Percentiles rank a stretch among this genome's conserved stretches.
Conservation (phyloP, 2,113 vertebrate species). For the Coptodon bakossiorum region DNA sequence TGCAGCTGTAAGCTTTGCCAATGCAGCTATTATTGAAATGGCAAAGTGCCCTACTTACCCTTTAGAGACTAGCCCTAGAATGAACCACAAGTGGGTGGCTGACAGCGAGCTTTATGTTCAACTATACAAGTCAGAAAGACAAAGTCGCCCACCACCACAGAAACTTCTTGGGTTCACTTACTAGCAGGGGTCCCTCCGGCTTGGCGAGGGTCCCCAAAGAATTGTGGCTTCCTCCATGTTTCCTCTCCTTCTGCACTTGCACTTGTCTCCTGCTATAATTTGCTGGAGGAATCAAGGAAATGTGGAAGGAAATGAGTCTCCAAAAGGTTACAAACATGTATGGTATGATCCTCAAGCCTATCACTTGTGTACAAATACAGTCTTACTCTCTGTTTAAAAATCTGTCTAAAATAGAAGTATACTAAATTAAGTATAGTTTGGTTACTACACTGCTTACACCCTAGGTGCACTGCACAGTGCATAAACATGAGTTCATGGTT, state of each 20-base stretch:
- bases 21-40: conserved; percentile 39
- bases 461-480: not conserved
- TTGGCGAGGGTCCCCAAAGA: not conserved
- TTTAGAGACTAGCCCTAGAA: conserved; percentile 8
- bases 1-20: conserved; percentile 24
- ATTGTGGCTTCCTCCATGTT: not conserved
- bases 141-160: not conserved
- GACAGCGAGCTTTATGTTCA: not conserved
- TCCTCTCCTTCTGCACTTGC: not conserved
- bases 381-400: not conserved
- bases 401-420: not conserved
- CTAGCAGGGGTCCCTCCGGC: not conserved
- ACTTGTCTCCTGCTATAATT: not conserved
- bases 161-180: not conserved
- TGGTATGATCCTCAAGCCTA: not conserved
- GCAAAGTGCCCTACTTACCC: conserved; percentile 19
- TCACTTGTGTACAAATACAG: not conserved
- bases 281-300: not conserved
- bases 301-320: not conserved
- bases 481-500: not conserved
- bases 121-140: not conserved
- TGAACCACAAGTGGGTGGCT: conserved; percentile 27
- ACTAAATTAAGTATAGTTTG: not conserved
- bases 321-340: not conserved
- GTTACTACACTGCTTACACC: not conserved